Conservation (phyloP, 2,113 vertebrate species). For the Vulpes vulpes region DNA sequence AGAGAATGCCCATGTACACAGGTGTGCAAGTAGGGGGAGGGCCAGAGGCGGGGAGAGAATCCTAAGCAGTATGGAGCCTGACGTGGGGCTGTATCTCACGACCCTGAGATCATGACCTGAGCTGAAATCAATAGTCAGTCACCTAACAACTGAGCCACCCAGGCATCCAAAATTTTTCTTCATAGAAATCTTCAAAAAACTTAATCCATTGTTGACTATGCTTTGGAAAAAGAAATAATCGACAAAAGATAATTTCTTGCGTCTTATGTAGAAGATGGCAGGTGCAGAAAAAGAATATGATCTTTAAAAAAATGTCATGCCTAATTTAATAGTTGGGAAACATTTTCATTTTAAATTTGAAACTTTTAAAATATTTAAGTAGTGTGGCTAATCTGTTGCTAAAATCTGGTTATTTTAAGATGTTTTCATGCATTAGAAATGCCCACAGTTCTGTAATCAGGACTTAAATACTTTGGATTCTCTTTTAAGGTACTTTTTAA, state of each 20-base stretch:
- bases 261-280: constrained; percentile 44
- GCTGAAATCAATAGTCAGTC: background rate
- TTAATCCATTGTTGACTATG: constrained; percentile 8
- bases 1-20: background rate
- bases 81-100: background rate
- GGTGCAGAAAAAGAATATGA: background rate
- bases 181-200: constrained; percentile 48
- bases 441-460: background rate
- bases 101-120: background rate
- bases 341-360: constrained; percentile 47
- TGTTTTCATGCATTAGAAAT: constrained; percentile 49
- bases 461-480: constrained; percentile 41
- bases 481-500: constrained; percentile 61
- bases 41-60: too few relatives aligned
- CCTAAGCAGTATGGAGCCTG: background rate
- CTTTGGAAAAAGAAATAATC: constrained; percentile 61
- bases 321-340: constrained; percentile 33
- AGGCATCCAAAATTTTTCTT: background rate
- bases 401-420: constrained; percentile 39
- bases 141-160: background rate
- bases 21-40: too few relatives aligned
- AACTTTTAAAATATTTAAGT: constrained; percentile 20
- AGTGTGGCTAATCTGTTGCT: background rate
- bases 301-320: background rate
- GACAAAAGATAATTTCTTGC: constrained; percentile 6